A percentile compares a stretch with the other conserved stretches of the same genome.
Conservation (phyloP, 2,113 vertebrate genomes). For the Erythrolamprus reginae region DNA sequence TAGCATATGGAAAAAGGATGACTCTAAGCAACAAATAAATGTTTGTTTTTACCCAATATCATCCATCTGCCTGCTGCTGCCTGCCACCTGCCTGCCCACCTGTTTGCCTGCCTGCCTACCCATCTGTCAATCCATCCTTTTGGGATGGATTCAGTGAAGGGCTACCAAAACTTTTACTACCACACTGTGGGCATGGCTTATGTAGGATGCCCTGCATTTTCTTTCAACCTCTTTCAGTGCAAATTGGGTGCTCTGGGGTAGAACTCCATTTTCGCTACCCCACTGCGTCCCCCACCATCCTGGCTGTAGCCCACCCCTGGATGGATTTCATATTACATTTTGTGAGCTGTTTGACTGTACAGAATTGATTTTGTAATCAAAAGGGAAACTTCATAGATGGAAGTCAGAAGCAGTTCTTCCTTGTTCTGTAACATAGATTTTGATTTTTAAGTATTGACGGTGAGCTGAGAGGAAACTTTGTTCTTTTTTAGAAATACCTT, state of each 20-base stretch:
- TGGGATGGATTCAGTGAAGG: too few relatives aligned
- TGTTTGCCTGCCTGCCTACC: too few relatives aligned
- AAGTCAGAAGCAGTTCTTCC: background rate
- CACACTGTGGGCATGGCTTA: too few relatives aligned
- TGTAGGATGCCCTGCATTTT: too few relatives aligned
- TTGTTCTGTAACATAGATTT: background rate
- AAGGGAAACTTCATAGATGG: background rate
- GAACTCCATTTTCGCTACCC: too few relatives aligned
- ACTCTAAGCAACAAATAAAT: background rate
- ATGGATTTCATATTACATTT: fast-evolving
- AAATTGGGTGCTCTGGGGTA: too few relatives aligned
- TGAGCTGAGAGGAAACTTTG: background rate
- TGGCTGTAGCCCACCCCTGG: too few relatives aligned
- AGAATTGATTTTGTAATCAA: background rate
- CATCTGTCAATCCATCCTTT: background rate
- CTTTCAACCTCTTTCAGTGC: too few relatives aligned
- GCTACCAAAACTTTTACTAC: too few relatives aligned
- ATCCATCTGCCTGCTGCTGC: background rate
- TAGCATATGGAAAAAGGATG: background rate
- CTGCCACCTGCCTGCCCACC: too few relatives aligned
- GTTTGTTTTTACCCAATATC: background rate
- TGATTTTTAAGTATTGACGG: background rate
- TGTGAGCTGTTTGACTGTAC: fast-evolving
- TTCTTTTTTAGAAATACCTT: background rate
- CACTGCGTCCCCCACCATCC: too few relatives aligned